phyloP scores from a whole-genome alignment of 2,888 invertebrate species.

The Pyrochroa serraticornis region DNA sequence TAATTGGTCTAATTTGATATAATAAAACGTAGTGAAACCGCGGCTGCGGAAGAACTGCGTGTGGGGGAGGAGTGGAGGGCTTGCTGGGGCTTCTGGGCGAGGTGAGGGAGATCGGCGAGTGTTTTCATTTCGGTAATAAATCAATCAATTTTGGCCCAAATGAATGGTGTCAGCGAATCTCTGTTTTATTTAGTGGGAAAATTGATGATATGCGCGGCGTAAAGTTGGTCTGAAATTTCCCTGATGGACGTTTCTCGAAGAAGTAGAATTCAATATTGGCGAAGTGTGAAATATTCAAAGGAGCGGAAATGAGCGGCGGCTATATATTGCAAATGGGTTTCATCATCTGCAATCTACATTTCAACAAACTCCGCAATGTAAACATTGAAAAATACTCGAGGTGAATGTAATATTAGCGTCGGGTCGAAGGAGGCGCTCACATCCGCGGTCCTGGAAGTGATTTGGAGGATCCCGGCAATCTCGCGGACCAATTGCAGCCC shows the following conservation, averaged over 20 bases:
- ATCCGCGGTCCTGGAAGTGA: slow-evolving; percentile 51
- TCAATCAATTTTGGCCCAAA: background rate
- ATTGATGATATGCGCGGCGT: slow-evolving; percentile 21
- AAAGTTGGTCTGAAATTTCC: slow-evolving; percentile 3
- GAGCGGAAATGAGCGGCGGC: slow-evolving; percentile 40
- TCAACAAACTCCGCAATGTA: slow-evolving; percentile 56
- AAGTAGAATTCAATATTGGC: slow-evolving; percentile 31
- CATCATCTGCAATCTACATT: slow-evolving; percentile 56
- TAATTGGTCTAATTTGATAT: no score
- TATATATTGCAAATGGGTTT: slow-evolving; percentile 55
- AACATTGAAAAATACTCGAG: slow-evolving; percentile 58
- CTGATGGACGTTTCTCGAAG: slow-evolving; percentile 22
- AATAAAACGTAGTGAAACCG: no score
- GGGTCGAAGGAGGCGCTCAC: slow-evolving; percentile 26
- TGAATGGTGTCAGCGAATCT: slow-evolving; percentile 18
- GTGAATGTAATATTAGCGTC: slow-evolving; percentile 54
- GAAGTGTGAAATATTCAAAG: slow-evolving; percentile 43
- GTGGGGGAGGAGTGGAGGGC: no score
- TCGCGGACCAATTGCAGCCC: slow-evolving; percentile 53
- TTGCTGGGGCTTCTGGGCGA: no score
- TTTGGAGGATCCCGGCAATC: slow-evolving; percentile 52
- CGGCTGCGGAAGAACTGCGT: no score
- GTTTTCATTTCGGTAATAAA: slow-evolving; percentile 3
- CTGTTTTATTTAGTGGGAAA: slow-evolving; percentile 29
- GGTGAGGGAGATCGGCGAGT: no score